Conservation (phyloP, 2,888 invertebrate species). For the Branchellion lobata region DNA sequence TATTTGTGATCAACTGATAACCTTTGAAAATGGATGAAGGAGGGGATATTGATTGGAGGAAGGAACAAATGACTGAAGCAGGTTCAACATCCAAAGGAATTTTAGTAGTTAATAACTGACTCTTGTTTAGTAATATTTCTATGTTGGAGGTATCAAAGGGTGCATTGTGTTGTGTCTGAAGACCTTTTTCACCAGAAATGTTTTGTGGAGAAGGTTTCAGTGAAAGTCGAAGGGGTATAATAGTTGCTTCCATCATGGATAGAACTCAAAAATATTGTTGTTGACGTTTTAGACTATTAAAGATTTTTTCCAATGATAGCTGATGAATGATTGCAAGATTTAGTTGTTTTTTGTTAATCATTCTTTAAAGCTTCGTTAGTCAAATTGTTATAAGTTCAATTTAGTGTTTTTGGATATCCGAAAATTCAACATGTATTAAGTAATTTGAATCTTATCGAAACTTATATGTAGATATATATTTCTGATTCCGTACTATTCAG, state of each 20-base stretch:
- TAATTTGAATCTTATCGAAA: too few relatives aligned
- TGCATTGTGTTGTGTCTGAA: neutral
- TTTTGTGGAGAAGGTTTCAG: too few relatives aligned
- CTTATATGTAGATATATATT: too few relatives aligned
- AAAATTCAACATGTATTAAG: too few relatives aligned
- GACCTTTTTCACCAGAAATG: too few relatives aligned
- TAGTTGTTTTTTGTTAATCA: neutral
- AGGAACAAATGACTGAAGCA: neutral
- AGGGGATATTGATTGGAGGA: neutral
- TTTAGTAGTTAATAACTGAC: neutral
- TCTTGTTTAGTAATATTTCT: constrained; percentile 15
- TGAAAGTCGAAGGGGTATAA: constrained; percentile 4
- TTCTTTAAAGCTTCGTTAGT: neutral
- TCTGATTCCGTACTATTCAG: too few relatives aligned
- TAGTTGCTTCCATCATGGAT: constrained; percentile 32
- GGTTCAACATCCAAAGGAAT: constrained; percentile 35
- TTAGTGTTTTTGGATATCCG: too few relatives aligned
- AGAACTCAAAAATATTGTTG: too few relatives aligned
- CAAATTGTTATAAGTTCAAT: neutral
- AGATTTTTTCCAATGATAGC: neutral
- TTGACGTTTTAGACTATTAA: too few relatives aligned
- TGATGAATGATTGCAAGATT: neutral
- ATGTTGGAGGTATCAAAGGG: neutral
- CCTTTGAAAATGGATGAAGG: neutral
- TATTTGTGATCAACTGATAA: too few relatives aligned